These are phyloP conservation scores for Heterohyrax brucei DNA, from an alignment of 2,797 vertebrate species.

Conservation along the genomic window DNA sequence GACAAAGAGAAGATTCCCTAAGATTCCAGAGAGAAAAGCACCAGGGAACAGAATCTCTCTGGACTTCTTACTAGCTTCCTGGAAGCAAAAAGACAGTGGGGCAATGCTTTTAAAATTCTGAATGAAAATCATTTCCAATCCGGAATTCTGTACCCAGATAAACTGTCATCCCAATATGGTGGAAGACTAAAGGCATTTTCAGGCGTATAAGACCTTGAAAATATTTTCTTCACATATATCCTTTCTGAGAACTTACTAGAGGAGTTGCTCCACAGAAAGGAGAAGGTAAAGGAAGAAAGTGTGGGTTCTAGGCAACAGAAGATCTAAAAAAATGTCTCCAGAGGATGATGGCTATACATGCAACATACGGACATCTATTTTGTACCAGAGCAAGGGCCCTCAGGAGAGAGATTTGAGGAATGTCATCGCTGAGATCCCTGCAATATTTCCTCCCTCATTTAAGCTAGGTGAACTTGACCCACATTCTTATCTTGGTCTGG, in stretches of 20 bases:
- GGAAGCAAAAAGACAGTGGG: background rate
- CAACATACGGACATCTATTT: rapidly evolving
- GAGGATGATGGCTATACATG: rapidly evolving
- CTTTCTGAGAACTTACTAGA: background rate
- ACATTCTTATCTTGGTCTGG: too few species aligned
- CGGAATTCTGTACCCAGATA: background rate
- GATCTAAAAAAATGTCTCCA: too few species aligned
- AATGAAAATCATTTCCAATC: too few species aligned
- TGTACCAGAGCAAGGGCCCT: too few species aligned
- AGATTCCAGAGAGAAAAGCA: background rate
- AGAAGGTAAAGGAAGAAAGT: background rate
- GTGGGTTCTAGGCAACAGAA: rapidly evolving
- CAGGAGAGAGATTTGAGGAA: background rate
- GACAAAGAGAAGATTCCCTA: background rate
- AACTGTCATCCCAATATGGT: background rate
- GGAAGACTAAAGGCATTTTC: background rate
- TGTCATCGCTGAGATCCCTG: rapidly evolving
- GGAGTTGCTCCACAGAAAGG: background rate
- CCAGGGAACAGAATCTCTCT: rapidly evolving
- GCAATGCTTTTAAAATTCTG: background rate
- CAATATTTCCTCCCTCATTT: background rate
- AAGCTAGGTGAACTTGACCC: background rate
- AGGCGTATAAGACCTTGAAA: background rate
- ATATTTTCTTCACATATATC: rapidly evolving
- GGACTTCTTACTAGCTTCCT: background rate